Conservation (phyloP, 2,797 vertebrate species). For the Remorina albescens region DNA sequence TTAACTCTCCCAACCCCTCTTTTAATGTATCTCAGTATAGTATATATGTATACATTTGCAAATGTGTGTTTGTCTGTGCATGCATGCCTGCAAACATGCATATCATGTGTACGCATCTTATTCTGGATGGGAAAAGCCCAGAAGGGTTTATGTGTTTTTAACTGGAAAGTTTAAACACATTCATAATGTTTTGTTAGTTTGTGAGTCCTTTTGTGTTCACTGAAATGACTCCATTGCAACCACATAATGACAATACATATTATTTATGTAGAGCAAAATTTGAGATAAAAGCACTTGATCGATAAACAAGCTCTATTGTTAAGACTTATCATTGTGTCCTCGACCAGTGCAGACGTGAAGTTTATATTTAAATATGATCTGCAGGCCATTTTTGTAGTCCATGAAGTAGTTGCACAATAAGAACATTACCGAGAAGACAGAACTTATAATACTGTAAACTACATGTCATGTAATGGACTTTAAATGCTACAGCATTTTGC, state of each 20-base stretch:
- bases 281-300: not conserved
- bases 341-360: not conserved
- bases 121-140: not conserved
- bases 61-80: slow-evolving; percentile 25
- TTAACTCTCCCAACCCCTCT: not conserved
- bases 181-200: not conserved
- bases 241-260: not conserved
- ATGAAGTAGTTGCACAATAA: not conserved
- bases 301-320: not conserved
- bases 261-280: not conserved
- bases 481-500: slow-evolving; percentile 2
- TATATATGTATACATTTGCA: slow-evolving; percentile 6
- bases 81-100: slow-evolving; percentile 36
- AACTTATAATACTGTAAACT: not conserved
- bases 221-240: not conserved
- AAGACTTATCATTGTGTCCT: not conserved
- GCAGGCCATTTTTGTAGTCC: not conserved
- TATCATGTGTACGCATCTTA: slow-evolving; percentile 28
- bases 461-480: not conserved
- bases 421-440: not conserved
- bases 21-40: slow-evolving; percentile 19
- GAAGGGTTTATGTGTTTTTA: slow-evolving; percentile 5
- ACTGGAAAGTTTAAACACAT: slow-evolving; percentile 9
- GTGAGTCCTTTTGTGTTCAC: not conserved
- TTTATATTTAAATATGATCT: slow-evolving; percentile 5